phyloP scores from a whole-genome alignment of 2,113 vertebrate genomes.

The Eonycteris spelaea region DNA sequence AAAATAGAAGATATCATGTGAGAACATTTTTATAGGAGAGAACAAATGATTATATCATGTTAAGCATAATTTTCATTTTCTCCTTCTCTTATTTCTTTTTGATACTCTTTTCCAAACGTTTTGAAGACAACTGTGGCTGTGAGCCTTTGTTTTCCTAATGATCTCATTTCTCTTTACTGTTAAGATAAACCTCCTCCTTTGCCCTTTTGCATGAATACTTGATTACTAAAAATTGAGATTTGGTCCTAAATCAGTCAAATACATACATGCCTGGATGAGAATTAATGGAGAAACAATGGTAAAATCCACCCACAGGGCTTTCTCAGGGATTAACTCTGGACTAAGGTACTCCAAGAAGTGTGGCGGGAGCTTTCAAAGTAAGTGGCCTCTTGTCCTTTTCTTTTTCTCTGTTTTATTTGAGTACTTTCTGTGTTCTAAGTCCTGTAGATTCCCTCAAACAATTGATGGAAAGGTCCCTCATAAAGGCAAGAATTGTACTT shows the following conservation, averaged over 20 bases:
- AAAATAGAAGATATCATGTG: too few relatives aligned
- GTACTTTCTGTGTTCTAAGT: background rate
- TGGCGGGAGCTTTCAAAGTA: background rate
- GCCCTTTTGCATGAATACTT: background rate
- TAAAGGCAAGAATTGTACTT: background rate
- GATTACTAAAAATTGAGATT: background rate
- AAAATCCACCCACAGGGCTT: background rate
- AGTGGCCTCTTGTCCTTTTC: background rate
- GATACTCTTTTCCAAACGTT: background rate
- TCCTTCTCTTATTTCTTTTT: background rate
- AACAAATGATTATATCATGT: background rate
- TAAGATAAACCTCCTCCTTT: background rate
- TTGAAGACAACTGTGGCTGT: background rate
- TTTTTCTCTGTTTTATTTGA: background rate
- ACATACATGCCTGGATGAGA: background rate
- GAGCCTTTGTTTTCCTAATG: background rate
- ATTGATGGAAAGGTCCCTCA: background rate
- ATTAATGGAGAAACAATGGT: background rate
- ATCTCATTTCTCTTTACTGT: slow-evolving; percentile 3
- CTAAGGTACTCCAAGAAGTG: background rate
- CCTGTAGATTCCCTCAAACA: background rate
- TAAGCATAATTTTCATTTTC: background rate
- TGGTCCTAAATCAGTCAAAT: background rate
- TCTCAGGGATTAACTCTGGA: background rate
- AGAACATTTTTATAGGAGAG: background rate